phyloP scores from a whole-genome alignment of 2,888 invertebrate genomes.

The Chalcis sispes region DNA sequence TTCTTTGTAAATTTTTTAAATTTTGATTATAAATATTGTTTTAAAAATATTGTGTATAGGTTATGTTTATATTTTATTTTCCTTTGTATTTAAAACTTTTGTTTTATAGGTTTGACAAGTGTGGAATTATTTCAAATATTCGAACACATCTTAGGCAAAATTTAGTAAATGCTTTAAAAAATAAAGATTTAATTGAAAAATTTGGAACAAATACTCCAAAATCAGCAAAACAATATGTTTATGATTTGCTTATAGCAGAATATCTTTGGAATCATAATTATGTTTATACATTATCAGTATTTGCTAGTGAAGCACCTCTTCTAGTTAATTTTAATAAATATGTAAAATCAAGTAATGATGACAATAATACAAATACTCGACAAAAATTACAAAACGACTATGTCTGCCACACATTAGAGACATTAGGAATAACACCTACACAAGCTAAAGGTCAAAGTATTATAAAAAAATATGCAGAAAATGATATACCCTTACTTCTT shows the following conservation, averaged over 20 bases:
- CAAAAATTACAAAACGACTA: conserved; percentile 71
- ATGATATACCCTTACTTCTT: conserved; percentile 67
- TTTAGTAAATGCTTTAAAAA: conserved; percentile 71
- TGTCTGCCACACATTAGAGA: conserved; percentile 69
- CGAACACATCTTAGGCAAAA: conserved; percentile 73
- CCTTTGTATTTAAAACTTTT: conserved; percentile 14
- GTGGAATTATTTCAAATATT: conserved; percentile 73
- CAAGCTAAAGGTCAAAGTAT: conserved; percentile 66
- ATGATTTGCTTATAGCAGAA: conserved; percentile 73
- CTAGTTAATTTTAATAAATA: conserved; percentile 70
- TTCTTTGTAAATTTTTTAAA: conserved; percentile 26
- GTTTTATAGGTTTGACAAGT: conserved; percentile 71
- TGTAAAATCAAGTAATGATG: conserved; percentile 44
- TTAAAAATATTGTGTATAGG: conserved; percentile 21
- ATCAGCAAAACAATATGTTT: conserved; percentile 73
- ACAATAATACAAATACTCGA: conserved; percentile 50
- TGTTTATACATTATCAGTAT: conserved; percentile 72
- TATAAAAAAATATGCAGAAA: conserved; percentile 66
- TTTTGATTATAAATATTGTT: conserved; percentile 3
- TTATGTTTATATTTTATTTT: conserved; percentile 45
- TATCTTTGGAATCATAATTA: conserved; percentile 73
- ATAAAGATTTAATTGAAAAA: conserved; percentile 66
- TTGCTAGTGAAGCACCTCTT: conserved; percentile 73
- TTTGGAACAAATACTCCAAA: conserved; percentile 62
- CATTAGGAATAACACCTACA: conserved; percentile 69